Percentiles rank a stretch among this genome's conserved stretches.
Conservation (phyloP, 1,140 invertebrate genomes). For the Atopsyche davidsoni region DNA sequence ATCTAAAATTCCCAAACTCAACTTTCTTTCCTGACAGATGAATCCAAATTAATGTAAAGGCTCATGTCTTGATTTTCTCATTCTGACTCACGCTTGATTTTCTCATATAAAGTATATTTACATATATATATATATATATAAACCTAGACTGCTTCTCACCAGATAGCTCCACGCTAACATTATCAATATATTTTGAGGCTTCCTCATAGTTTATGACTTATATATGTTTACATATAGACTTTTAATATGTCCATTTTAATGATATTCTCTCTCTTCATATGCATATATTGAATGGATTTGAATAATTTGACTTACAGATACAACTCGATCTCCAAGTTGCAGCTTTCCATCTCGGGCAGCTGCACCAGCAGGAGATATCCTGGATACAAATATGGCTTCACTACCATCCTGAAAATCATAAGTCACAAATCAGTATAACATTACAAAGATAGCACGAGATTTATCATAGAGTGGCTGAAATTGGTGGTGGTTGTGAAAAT, state of each 20-base stretch:
- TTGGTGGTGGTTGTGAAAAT: slow-evolving; percentile 26
- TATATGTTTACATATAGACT: background rate
- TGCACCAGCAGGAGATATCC: slow-evolving; percentile 86
- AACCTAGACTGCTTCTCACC: no score
- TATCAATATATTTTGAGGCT: background rate
- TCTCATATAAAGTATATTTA: no score
- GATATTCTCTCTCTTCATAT: no score
- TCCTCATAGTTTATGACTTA: background rate
- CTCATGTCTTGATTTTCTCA: no score
- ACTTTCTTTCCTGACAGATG: no score
- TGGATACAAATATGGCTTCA: slow-evolving; percentile 86
- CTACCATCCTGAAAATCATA: slow-evolving; percentile 47
- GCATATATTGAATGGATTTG: no score
- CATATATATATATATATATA: no score
- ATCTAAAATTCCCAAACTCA: no score
- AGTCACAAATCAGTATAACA: no score
- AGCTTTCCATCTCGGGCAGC: slow-evolving; percentile 91
- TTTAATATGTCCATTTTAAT: background rate
- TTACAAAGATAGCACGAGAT: background rate
- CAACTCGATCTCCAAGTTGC: slow-evolving; percentile 84
- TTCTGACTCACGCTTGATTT: no score
- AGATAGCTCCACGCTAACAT: no score
- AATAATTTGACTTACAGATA: slow-evolving; percentile 80
- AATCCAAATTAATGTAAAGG: no score
- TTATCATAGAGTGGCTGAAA: background rate